Percentiles rank a stretch among this genome's conserved stretches.
phyloP scores from a whole-genome alignment of 37 sponge, comb jelly and placozoan genomes.

The Amphimedon queenslandica region DNA sequence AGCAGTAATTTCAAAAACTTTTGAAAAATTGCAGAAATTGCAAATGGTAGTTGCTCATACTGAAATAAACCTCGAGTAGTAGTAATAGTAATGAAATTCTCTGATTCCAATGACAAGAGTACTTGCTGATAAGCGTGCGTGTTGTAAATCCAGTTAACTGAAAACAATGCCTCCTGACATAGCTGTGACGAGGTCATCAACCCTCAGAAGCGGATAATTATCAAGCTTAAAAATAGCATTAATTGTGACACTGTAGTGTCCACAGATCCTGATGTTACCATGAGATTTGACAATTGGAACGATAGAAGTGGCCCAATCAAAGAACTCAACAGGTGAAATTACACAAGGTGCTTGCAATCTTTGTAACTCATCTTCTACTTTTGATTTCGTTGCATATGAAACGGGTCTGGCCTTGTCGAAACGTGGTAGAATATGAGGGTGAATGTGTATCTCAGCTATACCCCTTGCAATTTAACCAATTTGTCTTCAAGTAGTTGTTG shows the following conservation, averaged over 20 bases:
- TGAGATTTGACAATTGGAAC: neutral
- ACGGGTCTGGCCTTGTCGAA: constrained; percentile 13
- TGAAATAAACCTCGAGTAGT: neutral
- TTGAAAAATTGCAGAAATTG: neutral
- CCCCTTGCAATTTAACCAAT: neutral
- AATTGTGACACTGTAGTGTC: neutral
- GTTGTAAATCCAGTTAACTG: neutral
- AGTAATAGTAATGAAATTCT: neutral
- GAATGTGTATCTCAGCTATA: neutral
- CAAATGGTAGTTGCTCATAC: neutral
- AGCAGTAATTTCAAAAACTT: neutral
- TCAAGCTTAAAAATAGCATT: neutral
- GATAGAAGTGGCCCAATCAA: neutral
- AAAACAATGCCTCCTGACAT: neutral
- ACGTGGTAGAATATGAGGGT: neutral
- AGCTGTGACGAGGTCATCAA: neutral
- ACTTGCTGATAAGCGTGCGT: neutral
- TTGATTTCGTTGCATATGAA: constrained; percentile 16
- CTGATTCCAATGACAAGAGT: neutral
- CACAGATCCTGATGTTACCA: neutral
- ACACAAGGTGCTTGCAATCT: neutral
- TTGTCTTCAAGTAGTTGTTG: neutral
- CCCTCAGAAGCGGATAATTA: neutral
- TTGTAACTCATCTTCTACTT: neutral
- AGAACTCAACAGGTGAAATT: neutral